These are phyloP conservation scores for Cerastoderma edule DNA, from an alignment of 2,888 invertebrate genomes.

Conservation along the genomic window DNA sequence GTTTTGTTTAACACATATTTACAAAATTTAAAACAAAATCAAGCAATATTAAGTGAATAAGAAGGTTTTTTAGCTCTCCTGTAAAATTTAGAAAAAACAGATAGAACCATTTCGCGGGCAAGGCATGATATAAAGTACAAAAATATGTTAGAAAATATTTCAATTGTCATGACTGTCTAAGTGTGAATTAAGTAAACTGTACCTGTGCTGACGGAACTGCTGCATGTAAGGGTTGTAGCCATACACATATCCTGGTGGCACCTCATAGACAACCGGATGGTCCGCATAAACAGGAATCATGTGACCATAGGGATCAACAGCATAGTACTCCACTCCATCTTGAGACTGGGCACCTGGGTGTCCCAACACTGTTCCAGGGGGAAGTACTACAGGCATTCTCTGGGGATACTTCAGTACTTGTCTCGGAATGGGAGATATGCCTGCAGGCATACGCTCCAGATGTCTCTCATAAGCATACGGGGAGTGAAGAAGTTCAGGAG, in stretches of 20 bases:
- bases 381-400: conserved; percentile 48
- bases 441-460: background rate
- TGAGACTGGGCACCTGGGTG: conserved; percentile 34
- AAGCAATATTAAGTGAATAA: no score
- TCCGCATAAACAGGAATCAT: conserved; percentile 57
- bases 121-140: no score
- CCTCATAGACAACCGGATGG: conserved; percentile 63
- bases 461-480: conserved; percentile 13
- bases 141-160: no score
- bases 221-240: conserved; percentile 53
- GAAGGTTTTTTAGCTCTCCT: no score
- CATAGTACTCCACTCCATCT: conserved; percentile 49
- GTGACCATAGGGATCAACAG: conserved; percentile 65
- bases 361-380: conserved; percentile 42
- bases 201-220: conserved; percentile 70
- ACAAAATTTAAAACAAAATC: no score
- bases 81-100: no score
- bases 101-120: no score
- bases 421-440: conserved; percentile 9
- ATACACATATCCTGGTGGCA: conserved; percentile 61
- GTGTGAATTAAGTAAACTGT: no score
- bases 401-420: conserved; percentile 51
- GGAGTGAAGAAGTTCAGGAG: conserved; percentile 3
- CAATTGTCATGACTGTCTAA: no score
- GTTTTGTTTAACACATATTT: no score